Percentiles rank a stretch among this genome's conserved stretches.
These are phyloP conservation scores for Formica aserva DNA, from an alignment of 2,888 invertebrate species.

Conservation along the genomic window DNA sequence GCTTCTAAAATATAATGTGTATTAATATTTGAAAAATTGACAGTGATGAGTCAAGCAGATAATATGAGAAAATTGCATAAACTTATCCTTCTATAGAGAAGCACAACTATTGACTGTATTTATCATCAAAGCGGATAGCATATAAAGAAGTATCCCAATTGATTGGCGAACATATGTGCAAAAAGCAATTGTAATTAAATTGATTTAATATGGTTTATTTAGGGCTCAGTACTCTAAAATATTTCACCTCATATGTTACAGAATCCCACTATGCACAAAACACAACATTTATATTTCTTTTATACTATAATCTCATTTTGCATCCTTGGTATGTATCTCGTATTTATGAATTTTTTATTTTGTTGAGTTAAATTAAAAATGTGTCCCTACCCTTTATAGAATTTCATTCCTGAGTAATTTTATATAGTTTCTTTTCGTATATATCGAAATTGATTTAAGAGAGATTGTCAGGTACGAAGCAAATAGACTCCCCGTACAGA, in stretches of 20 bases:
- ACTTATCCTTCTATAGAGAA: constrained; percentile 55
- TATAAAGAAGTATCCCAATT: constrained; percentile 40
- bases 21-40: constrained; percentile 73
- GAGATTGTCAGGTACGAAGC: constrained; percentile 82
- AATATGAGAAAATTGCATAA: constrained; percentile 62
- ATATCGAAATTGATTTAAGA: constrained; percentile 77
- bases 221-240: constrained; percentile 11
- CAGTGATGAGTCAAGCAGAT: constrained; percentile 71
- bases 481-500: constrained; percentile 66
- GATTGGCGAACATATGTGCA: constrained; percentile 19
- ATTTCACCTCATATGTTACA: constrained; percentile 4
- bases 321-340: constrained; percentile 48
- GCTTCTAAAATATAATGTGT: constrained; percentile 77
- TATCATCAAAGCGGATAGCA: constrained; percentile 43
- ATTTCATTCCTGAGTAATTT: constrained; percentile 81
- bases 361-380: constrained; percentile 58
- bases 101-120: constrained; percentile 65
- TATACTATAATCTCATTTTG: constrained; percentile 60
- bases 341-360: constrained; percentile 47
- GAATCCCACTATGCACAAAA: constrained; percentile 48
- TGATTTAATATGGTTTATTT: neutral
- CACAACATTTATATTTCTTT: constrained; percentile 46
- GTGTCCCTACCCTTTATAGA: constrained; percentile 71
- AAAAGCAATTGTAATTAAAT: constrained; percentile 23
- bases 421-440: constrained; percentile 67